A percentile compares a stretch with the other conserved stretches of the same genome.
Conservation (phyloP, 2,888 invertebrate genomes). For the Pammene fasciana region DNA sequence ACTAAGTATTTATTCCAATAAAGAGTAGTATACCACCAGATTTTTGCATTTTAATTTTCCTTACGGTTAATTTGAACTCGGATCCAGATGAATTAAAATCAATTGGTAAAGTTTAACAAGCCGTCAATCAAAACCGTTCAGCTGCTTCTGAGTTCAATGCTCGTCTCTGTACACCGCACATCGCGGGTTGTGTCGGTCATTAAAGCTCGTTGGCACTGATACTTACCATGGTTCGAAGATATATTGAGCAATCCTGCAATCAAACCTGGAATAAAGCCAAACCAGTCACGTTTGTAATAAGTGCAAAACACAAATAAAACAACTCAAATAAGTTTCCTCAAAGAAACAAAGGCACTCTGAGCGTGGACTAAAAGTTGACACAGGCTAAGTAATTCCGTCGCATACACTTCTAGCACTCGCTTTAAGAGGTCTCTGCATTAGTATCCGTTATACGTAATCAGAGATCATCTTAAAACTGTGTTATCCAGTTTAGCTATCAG, state of each 20-base stretch:
- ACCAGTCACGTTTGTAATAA: conserved; percentile 8
- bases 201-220: conserved; percentile 7
- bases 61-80: no score
- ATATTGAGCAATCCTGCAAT: conserved; percentile 9
- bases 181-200: neutral
- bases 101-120: neutral
- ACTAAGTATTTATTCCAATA: no score
- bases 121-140: neutral
- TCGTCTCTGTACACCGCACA: neutral
- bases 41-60: no score
- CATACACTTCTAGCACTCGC: neutral
- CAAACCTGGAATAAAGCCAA: conserved; percentile 35
- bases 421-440: neutral
- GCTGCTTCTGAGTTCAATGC: neutral
- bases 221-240: neutral
- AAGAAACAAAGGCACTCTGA: conserved; percentile 30
- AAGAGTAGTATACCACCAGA: no score
- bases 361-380: conserved; percentile 24
- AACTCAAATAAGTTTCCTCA: conserved; percentile 19
- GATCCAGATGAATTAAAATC: no score
- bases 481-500: neutral
- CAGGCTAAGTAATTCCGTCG: neutral
- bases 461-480: neutral
- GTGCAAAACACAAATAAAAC: conserved; percentile 24
- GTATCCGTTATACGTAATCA: neutral